phyloP scores from a whole-genome alignment of 2,888 invertebrate genomes.

The Acholoe squamosa region DNA sequence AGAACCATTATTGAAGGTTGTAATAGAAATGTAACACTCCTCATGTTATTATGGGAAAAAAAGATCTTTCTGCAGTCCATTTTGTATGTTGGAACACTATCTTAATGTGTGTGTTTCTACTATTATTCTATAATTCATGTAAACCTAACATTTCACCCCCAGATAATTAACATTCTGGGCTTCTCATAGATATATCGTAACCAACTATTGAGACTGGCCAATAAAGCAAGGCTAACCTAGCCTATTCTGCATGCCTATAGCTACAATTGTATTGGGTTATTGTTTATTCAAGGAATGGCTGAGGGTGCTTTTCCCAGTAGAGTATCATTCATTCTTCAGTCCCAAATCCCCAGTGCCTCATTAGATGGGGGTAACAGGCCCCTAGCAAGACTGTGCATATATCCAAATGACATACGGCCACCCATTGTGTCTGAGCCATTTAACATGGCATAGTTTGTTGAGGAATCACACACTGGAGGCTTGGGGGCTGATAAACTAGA shows the following conservation, averaged over 20 bases:
- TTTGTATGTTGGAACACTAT: no score
- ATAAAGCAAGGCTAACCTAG: neutral
- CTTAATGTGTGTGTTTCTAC: no score
- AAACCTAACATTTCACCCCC: neutral
- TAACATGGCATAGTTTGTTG: neutral
- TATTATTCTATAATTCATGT: no score
- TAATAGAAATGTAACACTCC: no score
- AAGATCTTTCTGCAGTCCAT: no score
- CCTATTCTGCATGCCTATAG: neutral
- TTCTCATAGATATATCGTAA: neutral
- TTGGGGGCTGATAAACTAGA: conserved; percentile 9
- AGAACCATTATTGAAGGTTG: no score
- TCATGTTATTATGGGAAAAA: no score
- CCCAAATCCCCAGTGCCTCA: neutral
- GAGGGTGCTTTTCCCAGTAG: neutral
- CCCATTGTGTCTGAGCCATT: neutral
- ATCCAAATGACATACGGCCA: neutral
- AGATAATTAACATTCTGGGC: neutral
- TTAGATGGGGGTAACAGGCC: neutral
- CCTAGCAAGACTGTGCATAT: neutral
- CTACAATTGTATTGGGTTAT: neutral
- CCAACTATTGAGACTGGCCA: neutral
- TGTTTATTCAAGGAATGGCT: neutral
- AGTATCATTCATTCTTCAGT: neutral
- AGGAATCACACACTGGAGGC: neutral